Evolutionary conservation across 2,113 vertebrate genomes (phyloP), one percentile per base, ranked within the genome.

Genomic region (Gulo gulo): DNA sequence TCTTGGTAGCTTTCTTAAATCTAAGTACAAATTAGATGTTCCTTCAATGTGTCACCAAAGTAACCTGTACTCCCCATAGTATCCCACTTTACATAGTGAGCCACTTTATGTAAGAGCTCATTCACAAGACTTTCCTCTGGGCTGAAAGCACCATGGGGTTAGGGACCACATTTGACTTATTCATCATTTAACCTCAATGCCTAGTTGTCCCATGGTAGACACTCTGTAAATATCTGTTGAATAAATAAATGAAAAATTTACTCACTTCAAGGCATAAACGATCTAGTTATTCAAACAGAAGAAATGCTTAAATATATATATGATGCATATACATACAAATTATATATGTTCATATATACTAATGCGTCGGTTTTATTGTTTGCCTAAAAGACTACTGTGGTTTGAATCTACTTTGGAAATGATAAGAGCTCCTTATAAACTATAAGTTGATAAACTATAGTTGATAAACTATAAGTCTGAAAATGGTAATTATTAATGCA

Each of bases 221-320:
- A 59, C 55, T 67, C 50, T 73, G 36, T 26, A 97, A 98, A 81
- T 86, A 76, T 79, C 80, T 76, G 36, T 74, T 83, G 20, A 90
- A 89, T 88, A 95, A 96, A 94, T 84, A 79, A 84, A 78, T 61
- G 55, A 83, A 92, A 94, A 76, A 20, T 29, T 45, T 86, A 92
- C 88, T 94, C 69, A 93, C 39, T 34, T 87, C 34, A 65, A 96
- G 88, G 50, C 57, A 93, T 36, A 90, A 76, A 81, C 57, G 4
- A 88, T 50, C 47, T 39, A 71, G 7, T 84, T 93, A 81, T 55
- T 55, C n/a, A 96, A 92, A 74, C 16, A 90, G 31, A 85, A 88
- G 61, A 50, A 94, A 55, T 88, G 31, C 0, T 92, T 67, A 71
- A 81, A 82, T 80, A 36, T 18, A 47, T 59, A 78, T 57, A 12